Base-by-base conservation (phyloP, 2,113 vertebrate genomes). In the Phaetusa simplex region DNA sequence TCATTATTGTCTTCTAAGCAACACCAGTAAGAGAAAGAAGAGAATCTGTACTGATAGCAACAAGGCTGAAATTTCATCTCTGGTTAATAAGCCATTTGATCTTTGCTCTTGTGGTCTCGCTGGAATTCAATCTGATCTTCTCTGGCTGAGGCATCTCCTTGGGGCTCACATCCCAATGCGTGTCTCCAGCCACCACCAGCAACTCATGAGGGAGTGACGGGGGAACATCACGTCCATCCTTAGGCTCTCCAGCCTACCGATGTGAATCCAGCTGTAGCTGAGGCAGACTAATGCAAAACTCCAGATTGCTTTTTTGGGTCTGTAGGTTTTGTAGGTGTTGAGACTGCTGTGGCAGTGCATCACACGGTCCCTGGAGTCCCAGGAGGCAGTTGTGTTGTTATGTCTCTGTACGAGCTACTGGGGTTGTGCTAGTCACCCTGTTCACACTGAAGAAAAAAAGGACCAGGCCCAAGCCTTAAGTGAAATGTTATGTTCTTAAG, bases 41-140 rank as follows among this genome's bases (percentile, higher is more conserved):
- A 77, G n/a, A 82, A 85, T 70, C 81, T 55, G 26, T 73, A 70
- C 61, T 0, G 0, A 61, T 66, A 66, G 65, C 61, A 82, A 55
- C 27, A 92, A 94, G 61, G 18, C 50, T 97, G 95, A 90, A 93
- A 96, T 97, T 96, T 93, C 67, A 93, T 67, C 92, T 97, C 40
- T 66, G 86, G 58, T 82, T 93, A 95, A 82, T 80, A 89, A 93
- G 67, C 78, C 78, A 91, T 87, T 95, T 74, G 69, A 84, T 93
- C 85, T 88, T 84, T 88, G 82, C 59, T 84, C 29, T 55, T 91
- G 71, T 83, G 69, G 43, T 97, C 88, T 90, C 3, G 0, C 38
- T 94, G 86, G 82, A 98, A 94, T 95, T 42, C 36, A 87, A 2
- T 65, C 72, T 84, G 53, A 66, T 34, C 34, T 78, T 20, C 16